Percentiles rank a stretch among this genome's conserved stretches.
These are phyloP conservation scores for Cheracebus regulus DNA, from an alignment of 2,797 vertebrate species.

Conservation along the genomic window DNA sequence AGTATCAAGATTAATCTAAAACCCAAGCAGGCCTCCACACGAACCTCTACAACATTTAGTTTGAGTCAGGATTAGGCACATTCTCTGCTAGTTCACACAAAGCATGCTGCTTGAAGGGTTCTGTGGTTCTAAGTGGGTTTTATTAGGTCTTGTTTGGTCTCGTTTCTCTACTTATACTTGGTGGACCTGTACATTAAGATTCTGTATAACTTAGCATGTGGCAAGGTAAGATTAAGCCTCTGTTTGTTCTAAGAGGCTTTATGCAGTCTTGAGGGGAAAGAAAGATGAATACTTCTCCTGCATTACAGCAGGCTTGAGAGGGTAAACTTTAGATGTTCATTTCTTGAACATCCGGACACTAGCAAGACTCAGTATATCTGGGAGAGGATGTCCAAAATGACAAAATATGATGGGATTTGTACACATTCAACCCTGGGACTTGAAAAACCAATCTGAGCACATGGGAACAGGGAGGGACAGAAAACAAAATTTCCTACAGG, in stretches of 20 bases:
- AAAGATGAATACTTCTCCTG: conserved; percentile 6
- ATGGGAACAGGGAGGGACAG: background rate
- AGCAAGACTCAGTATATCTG: conserved; percentile 25
- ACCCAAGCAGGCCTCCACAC: background rate
- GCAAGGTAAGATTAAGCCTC: background rate
- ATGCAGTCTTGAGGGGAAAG: background rate
- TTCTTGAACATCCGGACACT: conserved; percentile 64
- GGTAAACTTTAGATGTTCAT: conserved; percentile 37
- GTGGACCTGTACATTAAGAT: background rate
- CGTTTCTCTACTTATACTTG: background rate
- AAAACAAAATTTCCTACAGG: background rate
- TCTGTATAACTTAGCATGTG: conserved; percentile 23
- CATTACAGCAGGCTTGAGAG: conserved; percentile 37
- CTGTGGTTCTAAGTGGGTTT: background rate
- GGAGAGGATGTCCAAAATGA: conserved; percentile 14
- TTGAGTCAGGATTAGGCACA: background rate
- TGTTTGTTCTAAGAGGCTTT: conserved; percentile 51
- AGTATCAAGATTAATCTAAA: conserved; percentile 14
- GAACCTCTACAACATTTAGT: background rate
- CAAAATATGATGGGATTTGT: background rate
- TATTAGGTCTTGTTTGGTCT: conserved; percentile 26
- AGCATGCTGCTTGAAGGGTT: background rate
- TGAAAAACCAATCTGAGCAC: conserved; percentile 2
- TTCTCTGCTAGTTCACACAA: background rate
- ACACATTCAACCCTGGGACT: background rate